These are phyloP conservation scores for Grallaria varia DNA, from an alignment of 2,113 vertebrate species.

Conservation along the genomic window DNA sequence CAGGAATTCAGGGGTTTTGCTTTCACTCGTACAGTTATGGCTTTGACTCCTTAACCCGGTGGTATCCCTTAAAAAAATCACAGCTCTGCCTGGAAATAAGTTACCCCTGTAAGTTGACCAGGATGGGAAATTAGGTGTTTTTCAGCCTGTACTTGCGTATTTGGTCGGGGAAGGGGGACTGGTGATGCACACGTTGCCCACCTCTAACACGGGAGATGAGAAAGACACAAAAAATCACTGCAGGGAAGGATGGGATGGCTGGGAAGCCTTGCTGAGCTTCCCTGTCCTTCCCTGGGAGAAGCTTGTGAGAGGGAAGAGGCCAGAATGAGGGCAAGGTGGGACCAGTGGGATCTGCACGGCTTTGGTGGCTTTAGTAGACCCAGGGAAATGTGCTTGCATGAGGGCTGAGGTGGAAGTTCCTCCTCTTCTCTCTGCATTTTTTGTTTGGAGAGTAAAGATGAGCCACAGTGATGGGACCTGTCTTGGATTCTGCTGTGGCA, in stretches of 20 bases:
- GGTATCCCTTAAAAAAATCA: not conserved
- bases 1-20: not conserved
- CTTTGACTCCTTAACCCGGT: not conserved
- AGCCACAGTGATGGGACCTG: rapidly evolving
- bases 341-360: not conserved
- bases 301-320: not conserved
- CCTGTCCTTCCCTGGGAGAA: not conserved
- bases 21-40: rapidly evolving
- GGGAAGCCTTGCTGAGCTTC: not conserved
- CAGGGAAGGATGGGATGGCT: not conserved
- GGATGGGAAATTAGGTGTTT: not conserved
- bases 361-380: not conserved
- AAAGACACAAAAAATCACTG: not conserved
- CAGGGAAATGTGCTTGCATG: rapidly evolving
- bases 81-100: not conserved
- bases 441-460: not conserved
- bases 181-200: not conserved
- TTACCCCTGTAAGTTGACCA: not conserved
- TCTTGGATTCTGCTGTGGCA: not conserved
- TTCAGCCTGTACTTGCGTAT: not conserved
- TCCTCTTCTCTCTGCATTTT: not conserved
- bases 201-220: not conserved
- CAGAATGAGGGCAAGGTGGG: not conserved
- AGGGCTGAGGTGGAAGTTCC: not conserved
- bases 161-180: not conserved